Evolutionary conservation across 2,113 vertebrate genomes (phyloP), one percentile per base, ranked within the genome.

Genomic region (Synchiropus splendidus): DNA sequence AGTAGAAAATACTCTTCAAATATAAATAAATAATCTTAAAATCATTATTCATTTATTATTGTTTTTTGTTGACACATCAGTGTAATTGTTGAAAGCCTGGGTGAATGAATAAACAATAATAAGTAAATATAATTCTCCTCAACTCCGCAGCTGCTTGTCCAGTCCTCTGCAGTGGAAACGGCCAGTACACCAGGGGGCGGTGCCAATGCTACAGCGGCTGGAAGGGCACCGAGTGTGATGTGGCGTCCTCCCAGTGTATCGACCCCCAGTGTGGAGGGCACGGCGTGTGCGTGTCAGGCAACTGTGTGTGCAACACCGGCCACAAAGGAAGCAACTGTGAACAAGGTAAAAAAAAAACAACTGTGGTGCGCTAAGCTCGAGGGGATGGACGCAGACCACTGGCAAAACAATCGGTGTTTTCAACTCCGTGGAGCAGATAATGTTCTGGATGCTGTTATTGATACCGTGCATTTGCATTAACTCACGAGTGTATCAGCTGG

Each of bases 121-220:
- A 27, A 27, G 4, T 8, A 27, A 27, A 27, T 5, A 5, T 27
- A 27, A 27, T 46, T 36, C 15, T 34, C 12, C 1, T 35, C 12
- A 21, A 55, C 32, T 54, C 39, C 31, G 16, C 51, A 75, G 74
- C 72, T 5, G 90, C 95, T 74, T 99, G 95, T 53, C 93, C 94
- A 0, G 89, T 98, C 59, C 70, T 99, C 62, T 99, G 95, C 58
- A 99, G 92, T 17, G 91, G 90, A 42, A 98, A 97, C 0, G 95
- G 95, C 35, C 92, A 99, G 59, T 99, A 99, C 83, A 91, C 90
- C 75, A 90, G 92, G 61, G 95, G 95, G 55, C 92, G 92, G 70
- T 99, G 95, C 67, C 89, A 93, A 38, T 99, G 95, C 51, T 94
- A 91, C 83, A 97, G 93, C 0, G 94, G 95, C 51, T 99, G 95